Evolutionary conservation across 2,797 vertebrate genomes (phyloP), one percentile per base, ranked within the genome.

Genomic region (Esox lucius): DNA sequence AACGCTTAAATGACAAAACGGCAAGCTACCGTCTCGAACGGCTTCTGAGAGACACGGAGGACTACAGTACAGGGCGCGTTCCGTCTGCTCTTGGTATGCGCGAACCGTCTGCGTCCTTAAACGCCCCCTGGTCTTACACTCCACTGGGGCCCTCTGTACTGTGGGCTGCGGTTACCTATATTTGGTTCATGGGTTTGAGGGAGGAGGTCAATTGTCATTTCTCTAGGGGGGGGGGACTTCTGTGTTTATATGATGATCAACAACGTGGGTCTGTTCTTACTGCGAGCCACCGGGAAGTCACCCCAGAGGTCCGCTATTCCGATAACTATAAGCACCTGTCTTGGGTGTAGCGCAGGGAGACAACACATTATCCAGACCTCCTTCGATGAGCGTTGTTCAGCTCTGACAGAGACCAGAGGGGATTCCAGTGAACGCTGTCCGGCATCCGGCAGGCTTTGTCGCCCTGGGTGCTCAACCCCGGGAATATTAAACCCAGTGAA

Each of bases 161-260:
- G 0, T 8, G 17, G 31, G 6, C 76, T 79, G 71, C 67, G 42
- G 31, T 51, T 53, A 73, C 53, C 80, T 78, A 31, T 71, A 79
- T 75, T 62, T 74, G 75, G 78, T 78, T 81, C 76, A 77, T 1
- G 19, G 39, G 56, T 79, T 84, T 48, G 69, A 77, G 33, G 62
- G 49, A 39, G 56, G 49, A 73, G 78, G 81, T 84, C 76, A 81
- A n/a, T 76, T n/a, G 11, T 75, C 81, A 77, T 51, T 51, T 79
- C 73, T 53, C 64, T 80, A 75, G 71, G 46, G 12, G 22, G 35
- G 66, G 51, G 56, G 65, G 49, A 51, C 49, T 19, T 17, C 49
- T 51, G 5, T 51, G n/a, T 56, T n/a, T 19, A n/a, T 56, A 53
- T 53, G 19, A 17, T 19, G 51, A 53, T 53, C 16, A 56, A 56